Percentiles rank a stretch among this genome's conserved stretches.
These are phyloP conservation scores for Stratiolaelaps scimitus DNA, from an alignment of 1,140 invertebrate genomes.

Conservation along the genomic window DNA sequence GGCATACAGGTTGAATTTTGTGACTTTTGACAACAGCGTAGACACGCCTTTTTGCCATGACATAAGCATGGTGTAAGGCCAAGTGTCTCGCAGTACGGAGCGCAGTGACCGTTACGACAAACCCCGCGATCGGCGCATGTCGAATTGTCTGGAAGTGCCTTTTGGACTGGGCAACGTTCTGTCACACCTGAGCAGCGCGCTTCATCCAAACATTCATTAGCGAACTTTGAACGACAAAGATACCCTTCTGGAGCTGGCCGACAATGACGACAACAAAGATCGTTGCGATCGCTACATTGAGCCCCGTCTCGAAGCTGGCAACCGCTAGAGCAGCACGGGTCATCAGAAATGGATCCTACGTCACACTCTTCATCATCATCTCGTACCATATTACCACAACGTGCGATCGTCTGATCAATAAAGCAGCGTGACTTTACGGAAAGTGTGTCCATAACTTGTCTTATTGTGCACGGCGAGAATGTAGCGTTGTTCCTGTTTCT, in stretches of 20 bases:
- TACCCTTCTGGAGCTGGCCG: neutral
- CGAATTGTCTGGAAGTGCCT: slow-evolving; percentile 4
- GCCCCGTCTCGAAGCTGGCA: neutral
- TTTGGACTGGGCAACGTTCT: neutral
- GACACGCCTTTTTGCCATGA: neutral
- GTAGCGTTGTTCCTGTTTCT: neutral
- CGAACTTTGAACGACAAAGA: neutral
- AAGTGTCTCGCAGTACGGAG: neutral
- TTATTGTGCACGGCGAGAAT: neutral
- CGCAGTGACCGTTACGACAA: neutral
- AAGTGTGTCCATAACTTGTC: neutral
- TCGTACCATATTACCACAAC: neutral
- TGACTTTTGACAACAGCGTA: neutral
- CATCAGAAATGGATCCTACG: neutral
- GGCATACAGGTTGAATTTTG: neutral
- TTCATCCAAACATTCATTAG: neutral
- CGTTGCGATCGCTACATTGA: neutral
- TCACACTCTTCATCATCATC: slow-evolving; percentile 22
- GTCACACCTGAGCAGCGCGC: neutral
- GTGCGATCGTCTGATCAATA: neutral
- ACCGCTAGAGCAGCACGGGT: neutral
- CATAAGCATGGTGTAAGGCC: neutral
- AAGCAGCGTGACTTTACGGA: neutral
- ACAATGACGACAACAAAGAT: slow-evolving; percentile 5
- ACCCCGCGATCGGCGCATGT: neutral